Base-by-base conservation (phyloP, 2,888 invertebrate genomes). In the Aspidiotus rigidus region DNA sequence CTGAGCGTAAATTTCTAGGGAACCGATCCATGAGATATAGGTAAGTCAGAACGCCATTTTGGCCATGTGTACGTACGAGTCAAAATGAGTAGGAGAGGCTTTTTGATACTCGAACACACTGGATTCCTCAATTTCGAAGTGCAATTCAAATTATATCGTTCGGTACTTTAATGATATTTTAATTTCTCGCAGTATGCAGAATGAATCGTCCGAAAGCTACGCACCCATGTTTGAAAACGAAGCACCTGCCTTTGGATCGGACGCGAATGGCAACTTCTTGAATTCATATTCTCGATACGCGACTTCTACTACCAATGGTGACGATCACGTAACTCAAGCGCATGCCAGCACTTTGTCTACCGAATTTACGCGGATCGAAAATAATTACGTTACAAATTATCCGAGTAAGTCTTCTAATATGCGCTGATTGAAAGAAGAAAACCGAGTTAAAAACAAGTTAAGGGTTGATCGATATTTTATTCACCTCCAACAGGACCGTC, bases 251-350 rank as follows among this genome's bases (percentile, higher is more conserved):
- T 28, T 28, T 28, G 42, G 59, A 53, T 67, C 67, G 13, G 67
- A 67, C 40, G 59, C 67, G 1, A 67, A 67, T 60, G 67, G 67
- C 17, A 67, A 67, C n/a, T 67, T 67, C 11, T 53, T 67, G 15
- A 67, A 59, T 16, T 39, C 59, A 1, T 67, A 44, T 53, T 67
- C 67, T 13, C 59, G 60, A 7, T 67, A 67, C 49, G 42, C 28
- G 17, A 15, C 64, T 7, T 41, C 15, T 39, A 6, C 56, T 1
- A 59, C 67, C 10, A 16, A 49, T 11, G 67, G 17, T 11, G 60
- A 42, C 17, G 49, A 44, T n/a, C 53, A 49, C 2, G 60, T 60
- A 40, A 17, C 17, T 9, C 42, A 49, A 9, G 44, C 59, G 8
- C 42, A 42, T 15, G 13, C 11, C 10, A 64, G 55, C 16, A 17